Conservation (phyloP, 2,888 invertebrate species). For the Ochropacha duplaris region DNA sequence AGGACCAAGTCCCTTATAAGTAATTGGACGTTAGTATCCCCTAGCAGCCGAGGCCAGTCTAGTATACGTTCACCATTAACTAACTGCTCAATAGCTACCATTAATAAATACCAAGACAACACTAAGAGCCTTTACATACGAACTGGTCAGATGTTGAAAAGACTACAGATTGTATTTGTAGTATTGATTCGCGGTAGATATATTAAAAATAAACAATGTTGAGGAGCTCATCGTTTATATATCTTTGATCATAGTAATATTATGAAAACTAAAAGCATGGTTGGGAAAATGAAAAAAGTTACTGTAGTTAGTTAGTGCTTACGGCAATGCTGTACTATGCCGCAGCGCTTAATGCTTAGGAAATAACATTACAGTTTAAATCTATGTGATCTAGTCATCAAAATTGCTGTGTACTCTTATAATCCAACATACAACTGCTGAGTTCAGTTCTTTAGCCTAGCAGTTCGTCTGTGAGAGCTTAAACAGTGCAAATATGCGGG, state of each 20-base stretch:
- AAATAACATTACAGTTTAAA: too few relatives aligned
- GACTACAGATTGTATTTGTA: neutral
- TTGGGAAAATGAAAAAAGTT: too few relatives aligned
- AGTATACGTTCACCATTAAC: conserved; percentile 42
- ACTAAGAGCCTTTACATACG: neutral
- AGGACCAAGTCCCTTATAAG: neutral
- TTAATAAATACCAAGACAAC: conserved; percentile 46
- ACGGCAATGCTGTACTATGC: too few relatives aligned
- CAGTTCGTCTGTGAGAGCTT: conserved; percentile 18
- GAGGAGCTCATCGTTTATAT: too few relatives aligned
- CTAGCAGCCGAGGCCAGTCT: conserved; percentile 20
- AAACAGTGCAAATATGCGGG: conserved; percentile 59
- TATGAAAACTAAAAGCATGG: too few relatives aligned
- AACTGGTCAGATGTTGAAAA: conserved; percentile 5
- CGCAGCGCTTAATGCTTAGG: too few relatives aligned
- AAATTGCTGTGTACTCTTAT: neutral
- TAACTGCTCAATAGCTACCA: conserved; percentile 34
- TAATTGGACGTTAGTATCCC: conserved; percentile 20
- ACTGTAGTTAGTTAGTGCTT: too few relatives aligned
- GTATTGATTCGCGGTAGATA: too few relatives aligned
- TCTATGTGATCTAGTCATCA: neutral
- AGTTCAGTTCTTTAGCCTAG: neutral
- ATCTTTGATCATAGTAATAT: too few relatives aligned
- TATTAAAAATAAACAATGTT: too few relatives aligned
- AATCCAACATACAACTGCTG: neutral